Base-by-base conservation (phyloP, 2,113 vertebrate species). In the Argyrosomus japonicus region DNA sequence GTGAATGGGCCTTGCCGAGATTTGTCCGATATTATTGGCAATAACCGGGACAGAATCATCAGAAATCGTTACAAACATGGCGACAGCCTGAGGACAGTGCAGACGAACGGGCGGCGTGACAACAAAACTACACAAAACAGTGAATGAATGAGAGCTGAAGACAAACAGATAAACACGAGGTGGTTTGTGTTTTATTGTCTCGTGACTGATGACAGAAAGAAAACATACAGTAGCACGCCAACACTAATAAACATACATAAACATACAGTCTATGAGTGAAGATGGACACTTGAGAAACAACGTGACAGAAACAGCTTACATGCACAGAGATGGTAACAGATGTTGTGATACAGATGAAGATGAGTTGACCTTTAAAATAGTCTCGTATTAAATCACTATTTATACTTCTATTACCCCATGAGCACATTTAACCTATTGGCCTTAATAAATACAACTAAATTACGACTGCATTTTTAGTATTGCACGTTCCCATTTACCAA, bases 171-270 rank as follows among this genome's bases (percentile, higher is more conserved):
- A 70, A 54, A 71, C 54, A 86, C 81, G 82, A 82, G 69, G 45
- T 65, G 70, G 29, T 81, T 75, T 56, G 25, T 80, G 50, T 51
- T 93, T 93, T 93, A 93, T 92, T 94, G 5, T 21, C 19, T 68
- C 17, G 48, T 77, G 77, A 73, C 8, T 43, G 76, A 84, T 51
- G 75, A 85, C 25, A 83, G 36, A 36, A 72, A 56, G 32, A 76
- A 71, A 45, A 82, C 61, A 87, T 25, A 75, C 15, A 84, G 40
- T 21, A 6, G 19, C 25, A 27, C 15, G 40, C 0, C 12, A 9
- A 43, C 6, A 21, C 40, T 29, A 8, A 60, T 12, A 29, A 4
- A 56, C n/a, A 54, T 48, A 64, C 45, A 60, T 13, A 21, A 6
- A 56, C 32, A 60, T 48, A 64, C 45, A 88, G 6, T 40, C 7